phyloP scores from a whole-genome alignment of 1,140 invertebrate species.

The Plectrocnemia conspersa region DNA sequence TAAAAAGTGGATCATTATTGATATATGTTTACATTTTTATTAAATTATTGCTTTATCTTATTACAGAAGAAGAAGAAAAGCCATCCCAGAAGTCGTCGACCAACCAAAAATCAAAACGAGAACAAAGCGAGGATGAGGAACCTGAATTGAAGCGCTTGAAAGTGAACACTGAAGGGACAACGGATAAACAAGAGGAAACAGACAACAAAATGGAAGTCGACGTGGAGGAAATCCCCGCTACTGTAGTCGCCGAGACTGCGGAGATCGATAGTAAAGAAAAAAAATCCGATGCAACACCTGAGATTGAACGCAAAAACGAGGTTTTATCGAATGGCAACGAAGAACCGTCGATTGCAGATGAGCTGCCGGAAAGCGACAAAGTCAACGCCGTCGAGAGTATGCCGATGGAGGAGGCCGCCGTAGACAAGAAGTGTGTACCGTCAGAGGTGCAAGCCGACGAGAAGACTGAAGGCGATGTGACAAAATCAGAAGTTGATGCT shows the following conservation, averaged over 20 bases:
- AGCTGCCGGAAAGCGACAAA: background rate
- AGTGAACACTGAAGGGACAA: slow-evolving; percentile 2
- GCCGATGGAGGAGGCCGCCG: slow-evolving; percentile 1
- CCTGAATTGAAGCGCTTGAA: slow-evolving; percentile 10
- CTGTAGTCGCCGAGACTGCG: background rate
- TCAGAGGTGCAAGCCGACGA: slow-evolving; percentile 2
- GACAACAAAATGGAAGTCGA: background rate
- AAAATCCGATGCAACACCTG: background rate
- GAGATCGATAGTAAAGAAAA: background rate
- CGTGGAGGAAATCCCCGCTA: background rate
- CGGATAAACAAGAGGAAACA: background rate
- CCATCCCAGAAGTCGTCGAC: background rate
- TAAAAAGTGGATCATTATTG: too few relatives aligned
- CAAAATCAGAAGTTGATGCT: slow-evolving; percentile 10
- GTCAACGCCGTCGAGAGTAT: slow-evolving; percentile 6
- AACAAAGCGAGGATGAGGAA: slow-evolving; percentile 13
- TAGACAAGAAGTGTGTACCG: slow-evolving; percentile 15
- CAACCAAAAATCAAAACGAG: slow-evolving; percentile 17
- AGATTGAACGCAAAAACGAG: background rate
- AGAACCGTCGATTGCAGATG: background rate
- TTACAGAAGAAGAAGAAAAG: slow-evolving; percentile 7
- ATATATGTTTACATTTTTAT: background rate
- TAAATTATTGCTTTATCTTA: background rate
- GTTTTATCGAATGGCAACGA: slow-evolving; percentile 12
- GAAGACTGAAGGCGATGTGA: slow-evolving; percentile 16